Evolutionary conservation across 2,888 invertebrate genomes (phyloP).

Genomic region (Hemicrepidius hirtus): DNA sequence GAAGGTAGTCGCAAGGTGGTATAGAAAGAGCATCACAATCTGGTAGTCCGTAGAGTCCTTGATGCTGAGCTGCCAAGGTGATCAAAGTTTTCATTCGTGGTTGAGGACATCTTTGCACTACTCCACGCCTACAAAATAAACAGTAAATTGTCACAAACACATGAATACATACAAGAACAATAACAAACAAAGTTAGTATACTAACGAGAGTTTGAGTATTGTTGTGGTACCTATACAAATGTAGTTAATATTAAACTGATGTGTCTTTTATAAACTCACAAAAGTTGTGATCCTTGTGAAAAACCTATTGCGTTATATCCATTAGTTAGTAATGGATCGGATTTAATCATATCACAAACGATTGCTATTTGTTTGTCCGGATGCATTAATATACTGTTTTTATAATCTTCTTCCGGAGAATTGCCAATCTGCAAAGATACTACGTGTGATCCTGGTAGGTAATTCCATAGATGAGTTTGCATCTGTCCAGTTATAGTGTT

Average conservation of each 20-base stretch:
- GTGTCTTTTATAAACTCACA: conserved; percentile 78
- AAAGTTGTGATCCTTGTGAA: conserved; percentile 97
- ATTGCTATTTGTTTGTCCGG: conserved; percentile 84
- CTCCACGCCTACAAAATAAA: conserved; percentile 79
- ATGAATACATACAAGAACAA: no score
- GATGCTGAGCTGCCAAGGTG: conserved; percentile 97
- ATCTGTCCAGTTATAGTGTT: background rate
- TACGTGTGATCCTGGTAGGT: conserved; percentile 84
- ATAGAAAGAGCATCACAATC: conserved; percentile 85
- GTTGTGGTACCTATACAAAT: no score
- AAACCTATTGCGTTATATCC: conserved; percentile 98
- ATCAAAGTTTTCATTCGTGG: conserved; percentile 91
- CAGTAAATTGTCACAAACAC: conserved; percentile 52
- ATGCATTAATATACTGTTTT: conserved; percentile 88
- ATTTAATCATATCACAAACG: conserved; percentile 83
- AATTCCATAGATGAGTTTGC: background rate
- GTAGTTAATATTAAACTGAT: no score
- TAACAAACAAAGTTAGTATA: no score
- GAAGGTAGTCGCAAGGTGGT: conserved; percentile 87
- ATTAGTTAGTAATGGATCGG: conserved; percentile 79
- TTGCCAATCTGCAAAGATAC: conserved; percentile 73
- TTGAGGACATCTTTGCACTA: conserved; percentile 92
- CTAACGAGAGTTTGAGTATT: no score
- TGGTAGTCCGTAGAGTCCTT: conserved; percentile 95
- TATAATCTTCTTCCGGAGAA: conserved; percentile 77